phyloP scores from a whole-genome alignment of 2,888 invertebrate genomes.

The Nomada fabriciana region DNA sequence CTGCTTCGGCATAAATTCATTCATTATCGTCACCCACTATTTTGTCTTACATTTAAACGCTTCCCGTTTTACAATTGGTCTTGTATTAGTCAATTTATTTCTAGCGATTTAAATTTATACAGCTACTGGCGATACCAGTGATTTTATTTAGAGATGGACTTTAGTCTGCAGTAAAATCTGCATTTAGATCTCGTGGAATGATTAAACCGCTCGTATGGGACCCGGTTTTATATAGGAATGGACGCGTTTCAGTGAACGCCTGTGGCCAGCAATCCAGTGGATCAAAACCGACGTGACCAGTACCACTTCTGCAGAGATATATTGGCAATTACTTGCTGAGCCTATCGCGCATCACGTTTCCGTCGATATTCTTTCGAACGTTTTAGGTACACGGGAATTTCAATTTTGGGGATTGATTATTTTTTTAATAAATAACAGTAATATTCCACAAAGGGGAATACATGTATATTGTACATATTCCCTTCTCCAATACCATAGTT shows the following conservation, averaged over 20 bases:
- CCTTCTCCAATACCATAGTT: no score
- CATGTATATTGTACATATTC: no score
- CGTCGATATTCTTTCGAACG: neutral
- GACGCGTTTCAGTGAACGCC: conserved; percentile 1
- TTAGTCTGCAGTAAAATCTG: neutral
- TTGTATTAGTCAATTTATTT: no score
- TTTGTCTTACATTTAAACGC: neutral
- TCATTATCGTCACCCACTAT: conserved; percentile 7
- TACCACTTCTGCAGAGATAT: neutral
- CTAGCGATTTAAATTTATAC: no score
- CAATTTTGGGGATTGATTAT: neutral
- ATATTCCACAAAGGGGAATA: no score
- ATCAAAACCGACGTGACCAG: conserved; percentile 30
- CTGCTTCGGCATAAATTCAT: conserved; percentile 19
- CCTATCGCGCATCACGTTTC: conserved; percentile 1
- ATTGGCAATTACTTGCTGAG: conserved; percentile 19
- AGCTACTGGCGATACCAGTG: no score
- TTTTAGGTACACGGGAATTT: neutral
- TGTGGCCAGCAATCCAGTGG: conserved; percentile 30
- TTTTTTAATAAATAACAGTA: no score
- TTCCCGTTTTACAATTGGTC: neutral
- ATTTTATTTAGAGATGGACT: no score
- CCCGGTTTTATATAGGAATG: neutral
- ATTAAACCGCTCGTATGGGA: conserved; percentile 16
- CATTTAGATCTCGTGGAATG: neutral